Conservation (phyloP, 2,888 invertebrate species). For the Mechanitis mazaeus region DNA sequence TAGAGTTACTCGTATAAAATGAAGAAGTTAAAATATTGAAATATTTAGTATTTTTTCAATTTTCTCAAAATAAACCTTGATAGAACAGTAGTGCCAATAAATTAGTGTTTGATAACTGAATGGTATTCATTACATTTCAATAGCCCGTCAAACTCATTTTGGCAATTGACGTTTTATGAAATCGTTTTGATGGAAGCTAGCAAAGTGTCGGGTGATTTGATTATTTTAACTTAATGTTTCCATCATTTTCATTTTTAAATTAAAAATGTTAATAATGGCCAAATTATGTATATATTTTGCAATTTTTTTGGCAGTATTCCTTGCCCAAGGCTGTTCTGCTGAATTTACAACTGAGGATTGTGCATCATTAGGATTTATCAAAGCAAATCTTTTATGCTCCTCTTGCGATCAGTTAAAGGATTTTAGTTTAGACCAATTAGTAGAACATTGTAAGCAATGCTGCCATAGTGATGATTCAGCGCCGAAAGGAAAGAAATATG, state of each 20-base stretch:
- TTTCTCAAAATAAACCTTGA: too few relatives aligned
- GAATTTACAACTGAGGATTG: conserved; percentile 90
- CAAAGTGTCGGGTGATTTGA: too few relatives aligned
- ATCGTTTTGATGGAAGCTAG: too few relatives aligned
- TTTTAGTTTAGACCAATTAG: conserved; percentile 81
- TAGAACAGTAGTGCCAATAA: too few relatives aligned
- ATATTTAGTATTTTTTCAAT: too few relatives aligned
- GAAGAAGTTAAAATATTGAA: too few relatives aligned
- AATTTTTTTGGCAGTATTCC: conserved; percentile 17
- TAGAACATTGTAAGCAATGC: conserved; percentile 85
- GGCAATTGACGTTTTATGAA: too few relatives aligned
- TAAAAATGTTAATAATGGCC: conserved; percentile 9
- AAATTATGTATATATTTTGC: conserved; percentile 10
- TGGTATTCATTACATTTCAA: too few relatives aligned
- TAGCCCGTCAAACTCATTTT: too few relatives aligned
- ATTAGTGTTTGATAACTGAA: too few relatives aligned
- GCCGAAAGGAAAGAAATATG: conserved; percentile 84
- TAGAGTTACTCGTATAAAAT: too few relatives aligned
- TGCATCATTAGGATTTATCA: conserved; percentile 88
- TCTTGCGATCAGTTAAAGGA: conserved; percentile 90
- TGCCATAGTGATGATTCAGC: conserved; percentile 85
- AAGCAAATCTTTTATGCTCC: conserved; percentile 89
- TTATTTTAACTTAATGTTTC: too few relatives aligned
- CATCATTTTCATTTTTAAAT: neutral
- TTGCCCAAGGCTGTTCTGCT: conserved; percentile 38